Conservation (phyloP, 1,140 invertebrate species). For the Pogonomyrmex barbatus region DNA sequence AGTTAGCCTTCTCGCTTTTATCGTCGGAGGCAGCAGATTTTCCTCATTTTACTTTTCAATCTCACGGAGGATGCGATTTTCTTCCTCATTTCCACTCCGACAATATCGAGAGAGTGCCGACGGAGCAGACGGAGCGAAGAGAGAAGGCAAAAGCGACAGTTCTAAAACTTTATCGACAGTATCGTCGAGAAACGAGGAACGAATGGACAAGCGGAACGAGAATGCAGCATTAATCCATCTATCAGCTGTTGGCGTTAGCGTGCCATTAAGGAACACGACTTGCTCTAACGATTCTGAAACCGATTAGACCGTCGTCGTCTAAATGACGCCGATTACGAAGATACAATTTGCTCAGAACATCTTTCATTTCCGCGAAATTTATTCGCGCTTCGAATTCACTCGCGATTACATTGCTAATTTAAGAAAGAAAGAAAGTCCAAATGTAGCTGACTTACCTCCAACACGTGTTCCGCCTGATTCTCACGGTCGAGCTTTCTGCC, state of each 20-base stretch:
- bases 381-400: neutral
- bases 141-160: constrained; percentile 20
- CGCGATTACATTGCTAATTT: neutral
- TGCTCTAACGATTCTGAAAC: constrained; percentile 67
- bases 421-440: neutral
- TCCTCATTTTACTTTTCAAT: constrained; percentile 82
- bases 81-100: constrained; percentile 81
- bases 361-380: neutral
- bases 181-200: constrained; percentile 24
- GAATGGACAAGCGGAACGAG: constrained; percentile 34
- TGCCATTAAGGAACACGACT: constrained; percentile 73
- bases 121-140: neutral
- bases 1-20: constrained; percentile 66
- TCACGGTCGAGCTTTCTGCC: constrained; percentile 94
- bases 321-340: constrained; percentile 11
- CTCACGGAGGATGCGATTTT: constrained; percentile 80
- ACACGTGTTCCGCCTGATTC: constrained; percentile 92
- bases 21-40: constrained; percentile 63
- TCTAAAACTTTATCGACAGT: constrained; percentile 44
- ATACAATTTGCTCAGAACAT: neutral
- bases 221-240: constrained; percentile 64
- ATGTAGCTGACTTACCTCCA: constrained; percentile 89
- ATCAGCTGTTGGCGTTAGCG: constrained; percentile 73
- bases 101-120: constrained; percentile 75
- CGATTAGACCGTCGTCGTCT: constrained; percentile 22